Conservation (phyloP, 2,888 invertebrate genomes). For the Pseudolycoriella hygida region DNA sequence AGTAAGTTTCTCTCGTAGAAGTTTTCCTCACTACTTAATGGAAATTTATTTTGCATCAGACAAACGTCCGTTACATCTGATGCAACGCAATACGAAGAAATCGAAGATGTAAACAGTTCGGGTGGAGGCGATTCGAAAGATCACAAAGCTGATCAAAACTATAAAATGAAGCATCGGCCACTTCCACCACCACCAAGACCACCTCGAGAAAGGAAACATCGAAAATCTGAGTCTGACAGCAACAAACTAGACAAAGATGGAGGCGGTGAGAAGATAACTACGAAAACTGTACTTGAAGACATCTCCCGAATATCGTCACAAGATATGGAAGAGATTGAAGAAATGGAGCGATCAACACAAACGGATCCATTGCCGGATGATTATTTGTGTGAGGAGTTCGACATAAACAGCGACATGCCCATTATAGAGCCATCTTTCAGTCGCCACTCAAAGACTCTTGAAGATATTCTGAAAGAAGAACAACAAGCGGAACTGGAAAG, state of each 20-base stretch:
- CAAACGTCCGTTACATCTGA: conserved; percentile 11
- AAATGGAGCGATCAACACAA: conserved; percentile 65
- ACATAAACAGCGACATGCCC: conserved; percentile 27
- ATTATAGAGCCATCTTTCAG: conserved; percentile 21
- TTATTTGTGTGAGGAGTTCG: conserved; percentile 41
- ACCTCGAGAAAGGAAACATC: conserved; percentile 41
- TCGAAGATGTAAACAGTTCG: conserved; percentile 14
- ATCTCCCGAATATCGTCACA: conserved; percentile 13
- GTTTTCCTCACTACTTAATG: too few species aligned
- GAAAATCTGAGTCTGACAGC: conserved; percentile 23
- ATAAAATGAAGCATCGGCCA: conserved; percentile 68
- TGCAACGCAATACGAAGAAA: conserved; percentile 34
- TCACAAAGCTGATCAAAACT: conserved; percentile 29
- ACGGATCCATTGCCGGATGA: conserved; percentile 73
- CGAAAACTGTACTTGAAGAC: conserved; percentile 16
- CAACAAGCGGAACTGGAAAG: conserved; percentile 18
- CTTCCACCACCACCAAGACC: conserved; percentile 75
- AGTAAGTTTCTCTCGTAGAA: too few species aligned
- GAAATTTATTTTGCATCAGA: too few species aligned
- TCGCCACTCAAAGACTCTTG: conserved; percentile 19
- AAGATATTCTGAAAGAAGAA: conserved; percentile 24
- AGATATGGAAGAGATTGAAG: conserved; percentile 26
- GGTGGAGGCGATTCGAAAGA: conserved; percentile 38
- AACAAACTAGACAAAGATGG: conserved; percentile 8
- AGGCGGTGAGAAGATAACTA: conserved; percentile 9